Conservation (phyloP, 2,888 invertebrate genomes). For the Dicranocentrus wangi region DNA sequence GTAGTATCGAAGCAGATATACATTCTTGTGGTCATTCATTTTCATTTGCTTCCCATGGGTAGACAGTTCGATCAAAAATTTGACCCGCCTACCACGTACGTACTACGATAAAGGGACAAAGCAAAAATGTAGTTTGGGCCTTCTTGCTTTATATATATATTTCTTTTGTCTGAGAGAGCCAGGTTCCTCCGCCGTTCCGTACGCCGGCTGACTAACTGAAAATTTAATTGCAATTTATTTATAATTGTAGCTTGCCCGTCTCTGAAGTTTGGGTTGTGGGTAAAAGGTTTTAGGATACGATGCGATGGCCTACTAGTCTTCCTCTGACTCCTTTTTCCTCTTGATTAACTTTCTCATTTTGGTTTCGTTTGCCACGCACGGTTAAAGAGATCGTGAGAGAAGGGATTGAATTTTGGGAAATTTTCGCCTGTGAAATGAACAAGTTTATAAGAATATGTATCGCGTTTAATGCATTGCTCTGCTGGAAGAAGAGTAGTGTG, state of each 20-base stretch:
- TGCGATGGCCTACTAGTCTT: neutral
- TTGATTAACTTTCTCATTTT: slow-evolving; percentile 39
- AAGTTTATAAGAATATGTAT: no score
- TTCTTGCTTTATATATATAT: neutral
- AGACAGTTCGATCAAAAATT: slow-evolving; percentile 65
- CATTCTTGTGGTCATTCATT: slow-evolving; percentile 55
- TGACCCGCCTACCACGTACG: slow-evolving; percentile 60
- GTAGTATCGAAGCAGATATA: neutral
- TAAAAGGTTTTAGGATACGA: no score
- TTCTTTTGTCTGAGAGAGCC: neutral
- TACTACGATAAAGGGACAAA: neutral
- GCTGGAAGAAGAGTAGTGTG: neutral
- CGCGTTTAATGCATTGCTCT: no score
- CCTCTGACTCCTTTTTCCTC: slow-evolving; percentile 11
- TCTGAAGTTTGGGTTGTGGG: neutral
- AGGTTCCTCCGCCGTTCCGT: no score
- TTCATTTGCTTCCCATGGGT: slow-evolving; percentile 66
- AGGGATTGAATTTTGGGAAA: slow-evolving; percentile 13
- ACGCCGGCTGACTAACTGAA: neutral
- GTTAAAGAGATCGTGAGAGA: slow-evolving; percentile 34
- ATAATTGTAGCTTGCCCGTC: slow-evolving; percentile 50
- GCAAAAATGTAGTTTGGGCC: neutral
- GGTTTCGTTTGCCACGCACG: slow-evolving; percentile 30
- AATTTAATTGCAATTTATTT: slow-evolving; percentile 69
- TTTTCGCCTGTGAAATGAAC: neutral